Percentiles rank a stretch among this genome's conserved stretches.
phyloP scores from a whole-genome alignment of 1,140 invertebrate species.

The Colletes latitarsis region DNA sequence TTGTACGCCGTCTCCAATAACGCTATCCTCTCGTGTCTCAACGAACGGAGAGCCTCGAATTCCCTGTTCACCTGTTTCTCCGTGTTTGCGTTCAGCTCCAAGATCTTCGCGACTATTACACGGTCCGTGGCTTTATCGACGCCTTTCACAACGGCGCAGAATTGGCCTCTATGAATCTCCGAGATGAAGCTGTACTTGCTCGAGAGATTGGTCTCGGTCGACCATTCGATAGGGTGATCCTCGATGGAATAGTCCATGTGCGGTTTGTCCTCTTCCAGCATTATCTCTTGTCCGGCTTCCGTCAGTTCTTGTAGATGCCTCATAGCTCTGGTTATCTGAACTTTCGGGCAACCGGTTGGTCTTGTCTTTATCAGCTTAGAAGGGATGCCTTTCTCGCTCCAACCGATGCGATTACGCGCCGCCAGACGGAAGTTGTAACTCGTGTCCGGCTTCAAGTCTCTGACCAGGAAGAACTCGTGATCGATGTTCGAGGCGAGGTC shows the following conservation, averaged over 20 bases:
- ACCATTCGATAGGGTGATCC: constrained; percentile 87
- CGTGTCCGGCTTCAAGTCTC: constrained; percentile 88
- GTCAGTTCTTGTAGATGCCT: constrained; percentile 91
- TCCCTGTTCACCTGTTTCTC: constrained; percentile 88
- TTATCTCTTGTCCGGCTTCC: constrained; percentile 88
- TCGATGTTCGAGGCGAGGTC: constrained; percentile 93
- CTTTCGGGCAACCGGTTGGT: constrained; percentile 84
- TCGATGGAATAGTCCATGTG: constrained; percentile 89
- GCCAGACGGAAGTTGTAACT: constrained; percentile 94
- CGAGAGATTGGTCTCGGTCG: constrained; percentile 83
- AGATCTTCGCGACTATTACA: constrained; percentile 89
- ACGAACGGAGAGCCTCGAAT: constrained; percentile 89
- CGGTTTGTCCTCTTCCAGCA: constrained; percentile 83
- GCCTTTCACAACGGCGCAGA: constrained; percentile 92
- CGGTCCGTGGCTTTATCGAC: constrained; percentile 87
- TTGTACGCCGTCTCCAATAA: constrained; percentile 88
- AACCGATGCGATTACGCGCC: constrained; percentile 96
- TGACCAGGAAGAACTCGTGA: constrained; percentile 95
- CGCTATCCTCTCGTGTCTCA: constrained; percentile 93
- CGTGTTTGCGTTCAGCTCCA: constrained; percentile 86
- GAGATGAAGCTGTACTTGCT: constrained; percentile 92
- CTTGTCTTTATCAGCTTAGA: constrained; percentile 87
- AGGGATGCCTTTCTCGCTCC: constrained; percentile 91
- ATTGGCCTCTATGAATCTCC: constrained; percentile 90
- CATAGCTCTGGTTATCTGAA: constrained; percentile 90